A percentile compares a stretch with the other conserved stretches of the same genome.
phyloP scores from a whole-genome alignment of 2,888 invertebrate species.

The Suillia variegata region DNA sequence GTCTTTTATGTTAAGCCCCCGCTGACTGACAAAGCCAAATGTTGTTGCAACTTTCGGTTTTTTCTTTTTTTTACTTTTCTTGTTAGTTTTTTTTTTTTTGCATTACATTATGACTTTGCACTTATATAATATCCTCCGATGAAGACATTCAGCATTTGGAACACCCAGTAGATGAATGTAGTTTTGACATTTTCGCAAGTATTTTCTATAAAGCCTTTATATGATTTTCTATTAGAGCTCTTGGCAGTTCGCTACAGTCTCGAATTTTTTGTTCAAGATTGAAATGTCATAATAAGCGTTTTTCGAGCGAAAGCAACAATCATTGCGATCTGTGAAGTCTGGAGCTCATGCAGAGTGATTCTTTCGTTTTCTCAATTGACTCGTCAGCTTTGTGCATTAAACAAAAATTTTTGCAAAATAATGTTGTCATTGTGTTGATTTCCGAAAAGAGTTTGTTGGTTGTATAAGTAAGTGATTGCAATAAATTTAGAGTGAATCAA shows the following conservation, averaged over 20 bases:
- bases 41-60: conserved; percentile 33
- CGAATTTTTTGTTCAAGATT: conserved; percentile 3
- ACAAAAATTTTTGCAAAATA: conserved; percentile 1
- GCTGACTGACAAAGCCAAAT: conserved; percentile 27
- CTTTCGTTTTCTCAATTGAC: background rate
- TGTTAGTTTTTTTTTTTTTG: background rate
- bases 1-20: too few species aligned
- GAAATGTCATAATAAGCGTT: conserved; percentile 9
- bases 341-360: background rate
- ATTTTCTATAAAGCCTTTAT: conserved; percentile 21
- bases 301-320: background rate
- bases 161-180: conserved; percentile 15
- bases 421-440: background rate
- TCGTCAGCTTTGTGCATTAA: background rate
- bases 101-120: background rate
- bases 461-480: too few species aligned
- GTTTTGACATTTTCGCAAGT: conserved; percentile 21
- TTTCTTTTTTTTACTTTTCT: conserved; percentile 3
- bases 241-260: background rate
- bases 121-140: background rate
- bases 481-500: too few species aligned
- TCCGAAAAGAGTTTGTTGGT: conserved; percentile 2
- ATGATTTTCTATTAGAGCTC: background rate
- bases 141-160: conserved; percentile 7
- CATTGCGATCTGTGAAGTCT: background rate